Evolutionary conservation across 1,140 invertebrate genomes (phyloP).

Genomic region (Epicauta chinensis): DNA sequence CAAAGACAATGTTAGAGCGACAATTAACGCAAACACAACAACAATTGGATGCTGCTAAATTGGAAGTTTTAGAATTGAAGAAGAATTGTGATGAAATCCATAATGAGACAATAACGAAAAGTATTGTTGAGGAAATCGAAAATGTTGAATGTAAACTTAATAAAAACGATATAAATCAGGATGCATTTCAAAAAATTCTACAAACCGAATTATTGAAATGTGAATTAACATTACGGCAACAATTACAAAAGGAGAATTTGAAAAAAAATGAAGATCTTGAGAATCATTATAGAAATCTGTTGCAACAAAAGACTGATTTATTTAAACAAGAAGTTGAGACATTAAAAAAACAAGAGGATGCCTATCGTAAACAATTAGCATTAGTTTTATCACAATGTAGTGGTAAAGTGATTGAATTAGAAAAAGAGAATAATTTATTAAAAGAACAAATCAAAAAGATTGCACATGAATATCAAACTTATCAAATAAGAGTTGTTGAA

Average conservation of each 20-base stretch:
- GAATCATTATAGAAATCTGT: conserved; percentile 1
- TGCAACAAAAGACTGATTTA: neutral
- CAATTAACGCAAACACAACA: conserved; percentile 6
- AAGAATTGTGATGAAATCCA: conserved; percentile 1
- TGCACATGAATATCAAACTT: neutral
- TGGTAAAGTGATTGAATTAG: conserved; percentile 4
- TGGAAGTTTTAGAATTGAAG: conserved; percentile 1
- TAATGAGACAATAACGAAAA: conserved; percentile 3
- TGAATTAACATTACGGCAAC: conserved; percentile 3
- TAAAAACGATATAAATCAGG: neutral
- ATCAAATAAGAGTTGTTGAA: neutral
- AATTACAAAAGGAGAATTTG: conserved; percentile 3
- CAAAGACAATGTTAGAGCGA: conserved; percentile 1
- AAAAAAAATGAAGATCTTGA: conserved; percentile 7
- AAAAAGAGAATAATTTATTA: conserved; percentile 5
- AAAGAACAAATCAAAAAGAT: neutral
- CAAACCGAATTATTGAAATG: conserved; percentile 7
- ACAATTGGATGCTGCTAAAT: conserved; percentile 3
- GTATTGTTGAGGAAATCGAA: conserved; percentile 3
- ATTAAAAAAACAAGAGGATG: conserved; percentile 6
- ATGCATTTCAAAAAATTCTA: conserved; percentile 5
- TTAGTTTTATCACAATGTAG: conserved; percentile 6
- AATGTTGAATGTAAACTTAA: conserved; percentile 3
- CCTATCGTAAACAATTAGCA: conserved; percentile 6
- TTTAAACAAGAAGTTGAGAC: conserved; percentile 7